Conservation (phyloP, 2,113 vertebrate genomes). For the Prolemur simus region DNA sequence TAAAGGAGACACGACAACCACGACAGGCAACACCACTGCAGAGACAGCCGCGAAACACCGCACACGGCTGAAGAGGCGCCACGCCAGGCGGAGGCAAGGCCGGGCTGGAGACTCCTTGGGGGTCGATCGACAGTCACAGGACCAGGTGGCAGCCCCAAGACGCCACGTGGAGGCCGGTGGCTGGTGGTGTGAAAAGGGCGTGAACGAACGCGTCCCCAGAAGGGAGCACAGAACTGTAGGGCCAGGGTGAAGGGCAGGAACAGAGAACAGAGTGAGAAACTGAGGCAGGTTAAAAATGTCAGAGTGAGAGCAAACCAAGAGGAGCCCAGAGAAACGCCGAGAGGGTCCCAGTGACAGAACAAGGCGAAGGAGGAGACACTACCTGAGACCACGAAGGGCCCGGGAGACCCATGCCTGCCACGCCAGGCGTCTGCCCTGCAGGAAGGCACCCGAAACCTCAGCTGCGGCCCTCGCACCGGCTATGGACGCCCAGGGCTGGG, state of each 20-base stretch:
- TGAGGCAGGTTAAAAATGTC: rapidly evolving
- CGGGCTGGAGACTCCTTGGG: background rate
- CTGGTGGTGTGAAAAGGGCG: too few species aligned
- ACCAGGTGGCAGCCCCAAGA: background rate
- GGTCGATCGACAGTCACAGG: background rate
- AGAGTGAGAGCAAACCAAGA: background rate
- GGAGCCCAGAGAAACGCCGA: background rate
- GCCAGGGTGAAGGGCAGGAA: background rate
- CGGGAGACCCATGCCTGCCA: background rate
- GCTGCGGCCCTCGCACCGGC: background rate
- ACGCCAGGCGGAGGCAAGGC: background rate
- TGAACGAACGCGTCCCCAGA: too few species aligned
- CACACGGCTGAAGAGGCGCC: too few species aligned
- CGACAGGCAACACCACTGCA: background rate
- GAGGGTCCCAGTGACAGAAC: background rate
- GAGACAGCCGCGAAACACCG: rapidly evolving
- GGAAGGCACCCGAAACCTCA: background rate
- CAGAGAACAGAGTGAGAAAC: background rate
- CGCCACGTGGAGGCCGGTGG: background rate
- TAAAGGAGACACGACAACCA: background rate
- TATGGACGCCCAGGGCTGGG: too few species aligned
- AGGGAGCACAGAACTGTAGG: too few species aligned
- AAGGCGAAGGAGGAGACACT: background rate
- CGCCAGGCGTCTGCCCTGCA: background rate
- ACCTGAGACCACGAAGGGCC: background rate